phyloP scores from a whole-genome alignment of 2,797 vertebrate genomes.

The Pantherophis alleghaniensis region DNA sequence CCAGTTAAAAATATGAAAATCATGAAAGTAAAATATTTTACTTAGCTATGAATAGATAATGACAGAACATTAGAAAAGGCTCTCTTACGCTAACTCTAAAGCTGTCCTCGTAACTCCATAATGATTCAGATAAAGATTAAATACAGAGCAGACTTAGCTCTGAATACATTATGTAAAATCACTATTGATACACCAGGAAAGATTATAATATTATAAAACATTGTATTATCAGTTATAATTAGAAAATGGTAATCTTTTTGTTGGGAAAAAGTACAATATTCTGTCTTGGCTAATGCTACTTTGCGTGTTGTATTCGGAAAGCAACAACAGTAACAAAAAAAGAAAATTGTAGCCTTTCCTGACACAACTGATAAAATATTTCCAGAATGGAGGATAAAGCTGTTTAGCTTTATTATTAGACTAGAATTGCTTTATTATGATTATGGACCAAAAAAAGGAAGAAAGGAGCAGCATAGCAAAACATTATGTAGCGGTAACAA shows the following conservation, averaged over 20 bases:
- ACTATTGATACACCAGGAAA: background rate
- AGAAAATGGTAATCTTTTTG: background rate
- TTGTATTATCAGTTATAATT: background rate
- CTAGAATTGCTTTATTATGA: background rate
- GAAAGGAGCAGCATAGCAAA: background rate
- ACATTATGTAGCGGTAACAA: background rate
- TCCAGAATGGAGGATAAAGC: background rate
- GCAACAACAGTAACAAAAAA: background rate
- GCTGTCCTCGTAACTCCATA: background rate
- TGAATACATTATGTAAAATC: background rate
- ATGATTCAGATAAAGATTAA: background rate
- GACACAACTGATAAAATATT: background rate
- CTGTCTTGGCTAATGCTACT: background rate
- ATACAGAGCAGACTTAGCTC: background rate
- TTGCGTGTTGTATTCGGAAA: background rate
- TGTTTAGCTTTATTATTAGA: background rate
- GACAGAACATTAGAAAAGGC: background rate
- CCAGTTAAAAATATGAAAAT: background rate
- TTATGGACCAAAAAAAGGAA: background rate
- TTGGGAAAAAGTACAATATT: background rate
- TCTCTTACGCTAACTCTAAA: background rate
- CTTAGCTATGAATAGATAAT: background rate
- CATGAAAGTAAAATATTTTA: constrained; percentile 14
- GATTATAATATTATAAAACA: background rate
- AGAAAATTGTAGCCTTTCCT: background rate